phyloP scores from a whole-genome alignment of 2,113 vertebrate species.

The Connochaetes taurinus region DNA sequence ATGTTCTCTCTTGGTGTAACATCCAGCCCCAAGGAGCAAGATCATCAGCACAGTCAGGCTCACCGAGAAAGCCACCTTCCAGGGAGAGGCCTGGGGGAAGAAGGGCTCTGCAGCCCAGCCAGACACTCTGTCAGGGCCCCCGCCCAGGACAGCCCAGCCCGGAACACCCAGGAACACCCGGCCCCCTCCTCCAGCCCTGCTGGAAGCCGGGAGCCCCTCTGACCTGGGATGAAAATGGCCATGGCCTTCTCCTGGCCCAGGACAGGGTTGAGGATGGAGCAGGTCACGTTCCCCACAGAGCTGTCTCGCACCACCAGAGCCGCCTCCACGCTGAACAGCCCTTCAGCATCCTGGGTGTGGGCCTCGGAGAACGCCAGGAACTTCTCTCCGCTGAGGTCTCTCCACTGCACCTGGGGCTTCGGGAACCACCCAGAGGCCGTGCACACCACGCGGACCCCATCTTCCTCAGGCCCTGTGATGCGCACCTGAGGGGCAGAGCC shows the following conservation, averaged over 20 bases:
- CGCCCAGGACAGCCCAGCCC: background rate
- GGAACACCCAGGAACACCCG: fast-evolving
- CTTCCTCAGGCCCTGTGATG: conserved; percentile 2
- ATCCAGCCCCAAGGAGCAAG: background rate
- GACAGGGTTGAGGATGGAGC: background rate
- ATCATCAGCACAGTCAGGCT: background rate
- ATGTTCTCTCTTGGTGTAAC: background rate
- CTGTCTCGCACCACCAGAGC: background rate
- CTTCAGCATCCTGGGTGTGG: background rate
- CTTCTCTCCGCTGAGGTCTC: background rate
- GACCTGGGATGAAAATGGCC: conserved; percentile 17
- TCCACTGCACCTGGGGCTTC: conserved; percentile 26
- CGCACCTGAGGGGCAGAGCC: background rate
- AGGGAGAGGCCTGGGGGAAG: conserved; percentile 1
- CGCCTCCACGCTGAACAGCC: background rate
- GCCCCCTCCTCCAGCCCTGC: background rate
- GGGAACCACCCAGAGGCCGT: background rate
- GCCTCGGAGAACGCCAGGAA: background rate
- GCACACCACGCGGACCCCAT: background rate
- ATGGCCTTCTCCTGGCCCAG: conserved; percentile 6
- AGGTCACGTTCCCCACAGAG: background rate
- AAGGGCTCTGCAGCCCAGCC: background rate
- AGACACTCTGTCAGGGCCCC: background rate
- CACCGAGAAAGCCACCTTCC: background rate
- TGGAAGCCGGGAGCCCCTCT: fast-evolving